phyloP scores from a whole-genome alignment of 2,888 invertebrate species.

The Eristalis intricaria region DNA sequence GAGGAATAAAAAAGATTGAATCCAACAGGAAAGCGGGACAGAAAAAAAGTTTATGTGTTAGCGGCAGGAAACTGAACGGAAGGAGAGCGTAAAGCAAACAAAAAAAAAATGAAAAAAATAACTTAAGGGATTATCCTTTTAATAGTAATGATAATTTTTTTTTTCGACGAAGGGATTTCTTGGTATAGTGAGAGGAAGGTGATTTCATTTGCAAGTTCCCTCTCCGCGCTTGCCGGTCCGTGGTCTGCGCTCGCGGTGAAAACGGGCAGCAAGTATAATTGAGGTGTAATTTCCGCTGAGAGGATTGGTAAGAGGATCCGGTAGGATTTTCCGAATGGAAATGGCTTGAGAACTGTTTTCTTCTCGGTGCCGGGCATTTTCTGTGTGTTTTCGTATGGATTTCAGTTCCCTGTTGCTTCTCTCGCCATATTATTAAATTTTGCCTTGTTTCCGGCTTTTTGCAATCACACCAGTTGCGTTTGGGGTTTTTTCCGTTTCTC shows the following conservation, averaged over 20 bases:
- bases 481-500: slow-evolving; percentile 6
- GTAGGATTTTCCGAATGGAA: slow-evolving; percentile 71
- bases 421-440: slow-evolving; percentile 67
- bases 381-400: slow-evolving; percentile 34
- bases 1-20: slow-evolving; percentile 32
- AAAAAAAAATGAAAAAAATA: slow-evolving; percentile 54
- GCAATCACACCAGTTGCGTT: slow-evolving; percentile 68
- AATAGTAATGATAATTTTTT: slow-evolving; percentile 71
- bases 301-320: slow-evolving; percentile 71
- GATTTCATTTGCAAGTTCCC: slow-evolving; percentile 53
- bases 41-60: slow-evolving; percentile 54
- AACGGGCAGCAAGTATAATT: slow-evolving; percentile 70
- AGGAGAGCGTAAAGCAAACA: slow-evolving; percentile 66
- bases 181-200: slow-evolving; percentile 13
- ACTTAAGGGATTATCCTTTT: slow-evolving; percentile 72
- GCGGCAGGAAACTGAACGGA: slow-evolving; percentile 69
- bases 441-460: slow-evolving; percentile 55
- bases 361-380: slow-evolving; percentile 5
- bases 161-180: slow-evolving; percentile 60
- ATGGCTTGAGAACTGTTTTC: slow-evolving; percentile 62
- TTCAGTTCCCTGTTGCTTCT: slow-evolving; percentile 38
- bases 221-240: neutral
- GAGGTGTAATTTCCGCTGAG: slow-evolving; percentile 72
- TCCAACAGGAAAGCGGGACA: slow-evolving; percentile 2
- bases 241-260: slow-evolving; percentile 36